Evolutionary conservation across 2,797 vertebrate species (phyloP), one percentile per base, ranked within the genome.

Genomic region (Coracias cyanogaster): DNA sequence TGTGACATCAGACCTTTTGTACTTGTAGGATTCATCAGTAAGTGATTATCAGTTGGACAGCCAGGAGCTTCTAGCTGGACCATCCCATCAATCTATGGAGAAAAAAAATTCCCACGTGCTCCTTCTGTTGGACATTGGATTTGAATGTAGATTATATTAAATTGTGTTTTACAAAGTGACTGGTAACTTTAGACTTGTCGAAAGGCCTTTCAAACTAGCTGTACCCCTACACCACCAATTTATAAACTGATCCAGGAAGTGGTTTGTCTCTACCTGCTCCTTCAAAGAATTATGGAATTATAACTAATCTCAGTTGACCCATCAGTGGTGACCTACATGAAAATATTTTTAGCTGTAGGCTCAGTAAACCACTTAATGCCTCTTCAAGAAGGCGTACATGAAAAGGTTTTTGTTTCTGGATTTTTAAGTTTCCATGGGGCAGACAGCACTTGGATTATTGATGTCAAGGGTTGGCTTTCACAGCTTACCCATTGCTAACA

Each of bases 311-410:
- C 65, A 51, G 55, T 26, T 95, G 58, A 90, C 64, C 31, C 28
- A 65, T 69, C 37, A n/a, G 0, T 76, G 41, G 3, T 89, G 85
- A 82, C 58, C 67, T 90, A 55, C 37, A 52, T 35, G 28, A 88
- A 92, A 90, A 89, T 86, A 86, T 58, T 86, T 88, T 69, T 80
- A 83, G 49, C 64, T 83, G 64, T 55, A 83, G 78, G 79, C 55
- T 88, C 29, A 61, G 39, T 61, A 86, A 89, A 90, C 41, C 37
- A 84, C 61, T 83, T 89, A 81, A 74, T 3, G 6, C 21, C 16
- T 72, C 37, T 66, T 79, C 79, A 77, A 87, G 82, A 71, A 82
- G 67, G 25, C 33, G 71, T 72, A 11, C 10, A 31, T 79, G 12
- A 46, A 28, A 71, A 61, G 15, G 10, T 0, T 60, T 45, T 60